Percentiles rank a stretch among this genome's conserved stretches.
Conservation (phyloP, 1,140 invertebrate genomes). For the Drosophila quadrilineata region DNA sequence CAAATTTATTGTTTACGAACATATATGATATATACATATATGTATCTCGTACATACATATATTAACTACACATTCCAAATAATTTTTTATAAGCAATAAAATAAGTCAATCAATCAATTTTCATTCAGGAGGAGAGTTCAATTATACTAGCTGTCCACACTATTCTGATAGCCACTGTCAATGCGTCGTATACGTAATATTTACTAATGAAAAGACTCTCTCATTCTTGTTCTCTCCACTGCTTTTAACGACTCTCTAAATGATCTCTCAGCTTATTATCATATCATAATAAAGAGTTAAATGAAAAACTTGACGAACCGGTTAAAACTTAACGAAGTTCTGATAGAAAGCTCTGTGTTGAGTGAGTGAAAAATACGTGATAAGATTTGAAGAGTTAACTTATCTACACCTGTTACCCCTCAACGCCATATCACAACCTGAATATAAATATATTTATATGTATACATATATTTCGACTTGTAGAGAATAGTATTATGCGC, state of each 20-base stretch:
- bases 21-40: too few species aligned
- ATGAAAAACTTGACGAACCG: conserved; percentile 11
- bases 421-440: not conserved
- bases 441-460: conserved; percentile 3
- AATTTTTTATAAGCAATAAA: too few species aligned
- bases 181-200: too few species aligned
- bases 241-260: not conserved
- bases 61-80: too few species aligned
- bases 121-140: too few species aligned
- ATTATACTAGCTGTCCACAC: too few species aligned
- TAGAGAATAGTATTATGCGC: conserved; percentile 32
- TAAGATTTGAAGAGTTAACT: conserved; percentile 10
- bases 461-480: too few species aligned
- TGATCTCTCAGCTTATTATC: too few species aligned
- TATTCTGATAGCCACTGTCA: too few species aligned
- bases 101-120: too few species aligned
- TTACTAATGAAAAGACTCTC: not conserved
- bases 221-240: not conserved
- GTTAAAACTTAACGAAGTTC: conserved; percentile 13
- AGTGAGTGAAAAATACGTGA: conserved; percentile 17
- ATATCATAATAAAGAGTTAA: not conserved
- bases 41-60: too few species aligned
- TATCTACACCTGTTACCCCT: not conserved
- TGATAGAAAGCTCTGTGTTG: conserved; percentile 17
- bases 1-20: too few species aligned